Evolutionary conservation across 2,888 invertebrate genomes (phyloP).

Genomic region (Lasioglossum calceatum): DNA sequence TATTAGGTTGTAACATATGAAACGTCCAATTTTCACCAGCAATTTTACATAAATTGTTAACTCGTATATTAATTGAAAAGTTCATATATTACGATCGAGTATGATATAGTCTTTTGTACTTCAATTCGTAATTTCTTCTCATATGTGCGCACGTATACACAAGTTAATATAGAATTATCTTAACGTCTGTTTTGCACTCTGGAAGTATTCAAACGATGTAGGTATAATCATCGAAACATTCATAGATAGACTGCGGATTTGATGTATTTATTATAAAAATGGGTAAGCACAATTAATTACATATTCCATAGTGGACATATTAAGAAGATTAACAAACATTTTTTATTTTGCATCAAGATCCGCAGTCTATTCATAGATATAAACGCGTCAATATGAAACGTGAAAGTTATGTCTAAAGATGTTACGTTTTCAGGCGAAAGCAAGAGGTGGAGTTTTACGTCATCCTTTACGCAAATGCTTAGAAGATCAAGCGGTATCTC

Average conservation of each 20-base stretch:
- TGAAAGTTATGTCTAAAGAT: not conserved
- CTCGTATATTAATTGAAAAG: not conserved
- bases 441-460: conserved; percentile 91
- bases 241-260: not conserved
- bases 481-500: conserved; percentile 86
- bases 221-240: conserved; percentile 62
- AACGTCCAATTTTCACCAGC: not conserved
- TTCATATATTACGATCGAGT: not conserved
- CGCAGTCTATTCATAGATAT: not conserved
- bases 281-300: no score
- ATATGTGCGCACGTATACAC: not conserved
- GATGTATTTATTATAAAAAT: no score
- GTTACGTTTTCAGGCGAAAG: conserved; percentile 85
- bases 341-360: no score
- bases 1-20: not conserved
- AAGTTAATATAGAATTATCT: conserved; percentile 49
- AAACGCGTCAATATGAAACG: conserved; percentile 11
- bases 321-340: no score
- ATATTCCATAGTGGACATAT: no score
- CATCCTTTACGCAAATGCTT: conserved; percentile 91
- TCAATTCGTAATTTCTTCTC: conserved; percentile 8
- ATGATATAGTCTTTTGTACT: not conserved
- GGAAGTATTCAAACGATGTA: conserved; percentile 75
- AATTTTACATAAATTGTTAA: not conserved
- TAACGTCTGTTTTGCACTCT: conserved; percentile 50